Base-by-base conservation (phyloP, 2,888 invertebrate species). In the Drosophila subsilvestris region DNA sequence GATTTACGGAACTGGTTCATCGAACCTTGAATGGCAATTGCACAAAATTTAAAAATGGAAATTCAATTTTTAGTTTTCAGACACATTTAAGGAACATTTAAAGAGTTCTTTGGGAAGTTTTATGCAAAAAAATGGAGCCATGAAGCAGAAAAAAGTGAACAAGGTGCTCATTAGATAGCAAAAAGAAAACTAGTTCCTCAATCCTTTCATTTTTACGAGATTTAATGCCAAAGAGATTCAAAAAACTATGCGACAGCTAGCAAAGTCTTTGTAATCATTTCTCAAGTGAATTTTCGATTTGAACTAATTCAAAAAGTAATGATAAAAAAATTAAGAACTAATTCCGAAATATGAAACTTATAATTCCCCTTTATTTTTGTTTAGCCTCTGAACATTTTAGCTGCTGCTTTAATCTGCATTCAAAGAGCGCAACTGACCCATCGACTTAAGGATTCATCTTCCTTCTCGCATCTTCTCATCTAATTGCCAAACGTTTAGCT, bases 1-100 rank as follows among this genome's bases (percentile, higher is more conserved):
- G 62, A 62, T 65, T 62, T 62, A 65, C 65, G 42, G 6, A 54
- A 20, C 37, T 22, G 43, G 25, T 51, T 63, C 45, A 43, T 25
- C 17, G 25, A 43, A 56, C 37, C n/a, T 55, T 59, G 57, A 27
- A 56, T 20, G 18, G 29, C n/a, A 48, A 25, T 48, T 25, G 48
- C 22, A 18, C 9, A 9, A 25, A n/a, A n/a, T n/a, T 14, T n/a
- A n/a, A 25, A 48, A 20, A n/a, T 9, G 48, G 25, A 43, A 59
- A 59, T 29, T 42, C 14, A 44, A 57, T 57, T 5, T 5, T 10
- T 17, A 18, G 2, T 42, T 47, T 8, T 8, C 1, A 50, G n/a
- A n/a, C 7, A 29, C 12, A 6, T 47, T 9, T 5, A 1, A 1
- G 7, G 17, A 14, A 37, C 6, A 12, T 37, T n/a, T 37, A 37